phyloP scores from a whole-genome alignment of 2,797 vertebrate species.

The Propithecus perrieri region DNA sequence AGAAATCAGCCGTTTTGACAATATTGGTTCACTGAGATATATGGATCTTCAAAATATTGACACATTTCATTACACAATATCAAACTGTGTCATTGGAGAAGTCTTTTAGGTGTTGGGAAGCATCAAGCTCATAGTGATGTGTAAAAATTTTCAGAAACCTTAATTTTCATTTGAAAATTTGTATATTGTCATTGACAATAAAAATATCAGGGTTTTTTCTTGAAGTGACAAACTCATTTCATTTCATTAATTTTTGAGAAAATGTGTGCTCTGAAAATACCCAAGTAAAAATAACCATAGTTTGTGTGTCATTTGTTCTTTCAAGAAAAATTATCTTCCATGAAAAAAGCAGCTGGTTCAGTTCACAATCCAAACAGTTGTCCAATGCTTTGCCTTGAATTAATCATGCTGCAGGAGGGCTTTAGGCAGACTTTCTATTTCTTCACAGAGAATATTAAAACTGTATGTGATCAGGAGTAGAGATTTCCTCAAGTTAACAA shows the following conservation, averaged over 20 bases:
- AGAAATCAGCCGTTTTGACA: neutral
- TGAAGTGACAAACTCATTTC: neutral
- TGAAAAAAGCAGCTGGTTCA: neutral
- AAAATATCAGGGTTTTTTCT: neutral
- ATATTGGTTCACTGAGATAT: neutral
- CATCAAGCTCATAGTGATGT: neutral
- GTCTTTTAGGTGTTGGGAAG: neutral
- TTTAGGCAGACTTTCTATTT: neutral
- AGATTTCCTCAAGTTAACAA: neutral
- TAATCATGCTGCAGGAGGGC: neutral
- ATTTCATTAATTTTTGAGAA: slow-evolving; percentile 7
- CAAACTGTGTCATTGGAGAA: neutral
- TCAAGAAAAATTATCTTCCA: neutral
- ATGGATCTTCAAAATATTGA: neutral
- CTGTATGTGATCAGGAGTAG: neutral
- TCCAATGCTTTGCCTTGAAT: neutral
- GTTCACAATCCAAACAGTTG: neutral
- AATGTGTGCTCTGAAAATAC: neutral
- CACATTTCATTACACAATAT: neutral
- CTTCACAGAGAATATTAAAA: neutral
- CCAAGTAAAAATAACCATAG: neutral
- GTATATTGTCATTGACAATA: neutral
- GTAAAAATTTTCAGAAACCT: neutral
- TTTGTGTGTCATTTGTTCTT: neutral
- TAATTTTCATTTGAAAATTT: neutral